Base-by-base conservation (phyloP, 2,888 invertebrate genomes). In the Euzophera pinguis region DNA sequence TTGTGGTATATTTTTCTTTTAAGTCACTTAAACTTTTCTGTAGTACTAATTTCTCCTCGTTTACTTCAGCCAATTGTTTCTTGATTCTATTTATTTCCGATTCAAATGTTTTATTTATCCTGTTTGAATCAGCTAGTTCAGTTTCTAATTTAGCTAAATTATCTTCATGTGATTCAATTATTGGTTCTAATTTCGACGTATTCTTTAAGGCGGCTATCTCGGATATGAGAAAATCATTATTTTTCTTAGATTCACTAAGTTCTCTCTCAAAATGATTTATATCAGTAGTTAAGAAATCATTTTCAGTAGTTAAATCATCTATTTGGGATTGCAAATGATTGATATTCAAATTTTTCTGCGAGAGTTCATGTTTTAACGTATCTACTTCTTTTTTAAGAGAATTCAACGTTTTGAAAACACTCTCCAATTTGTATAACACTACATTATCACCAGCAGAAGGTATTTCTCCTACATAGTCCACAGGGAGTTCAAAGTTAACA, bases 81-180 rank as follows among this genome's bases (percentile, higher is more conserved):
- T 92, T 90, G 65, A 93, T 86, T 51, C 90, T 91, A 45, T 88
- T 78, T 47, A 93, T 91, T 77, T 93, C 92, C 47, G 91, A 90
- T 67, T 93, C 92, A 65, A 94, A 86, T 6, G 89, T 90, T 61
- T 91, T 90, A 64, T 92, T 93, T n/a, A 91, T 78, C 61, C 79
- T 90, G 57, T 83, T 91, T 42, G 89, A 91, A 65, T 92, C 92
- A 48, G 94, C 95, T 45, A 94, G 71, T 73, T 94, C 93, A 0
- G 88, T 83, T 79, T 94, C 94, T 62, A 94, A 71, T 63, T 92
- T 90, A 0, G 91, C 83, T 57, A 94, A 78, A 59, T 92, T 93
- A 63, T 94, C 94, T 81, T 94, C 94, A 65, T 94, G 94, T 1
- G 93, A 92, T 82, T 95, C 94, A 48, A 93, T 92, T 50, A 95